These are phyloP conservation scores for Crypturellus tataupa DNA, from an alignment of 2,797 vertebrate species.

Conservation along the genomic window DNA sequence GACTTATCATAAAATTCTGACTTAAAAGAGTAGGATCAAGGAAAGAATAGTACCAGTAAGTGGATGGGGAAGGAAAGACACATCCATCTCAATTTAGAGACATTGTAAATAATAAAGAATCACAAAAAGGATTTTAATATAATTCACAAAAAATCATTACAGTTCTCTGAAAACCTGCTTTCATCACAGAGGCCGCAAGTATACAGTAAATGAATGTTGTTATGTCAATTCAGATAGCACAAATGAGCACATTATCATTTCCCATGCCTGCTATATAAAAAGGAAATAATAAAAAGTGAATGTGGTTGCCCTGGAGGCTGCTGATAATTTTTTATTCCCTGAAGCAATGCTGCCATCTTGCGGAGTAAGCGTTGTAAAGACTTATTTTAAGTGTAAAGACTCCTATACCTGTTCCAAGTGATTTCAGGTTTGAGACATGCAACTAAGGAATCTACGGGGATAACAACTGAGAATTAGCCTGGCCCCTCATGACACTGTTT, in stretches of 20 bases:
- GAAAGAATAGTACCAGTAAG: not conserved
- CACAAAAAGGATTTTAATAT: not conserved
- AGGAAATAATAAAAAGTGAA: not conserved
- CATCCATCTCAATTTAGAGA: not conserved
- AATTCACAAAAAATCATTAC: not conserved
- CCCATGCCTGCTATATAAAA: not conserved
- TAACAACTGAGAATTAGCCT: not conserved
- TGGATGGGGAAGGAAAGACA: not conserved
- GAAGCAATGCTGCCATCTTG: constrained; percentile 72
- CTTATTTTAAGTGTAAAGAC: not conserved
- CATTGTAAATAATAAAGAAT: not conserved
- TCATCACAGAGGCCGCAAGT: not conserved
- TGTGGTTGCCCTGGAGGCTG: not conserved
- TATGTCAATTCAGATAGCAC: not conserved
- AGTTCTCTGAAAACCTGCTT: constrained; percentile 16
- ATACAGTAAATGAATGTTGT: constrained; percentile 1
- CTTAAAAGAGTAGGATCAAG: not conserved
- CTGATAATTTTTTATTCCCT: not conserved
- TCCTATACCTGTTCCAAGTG: not conserved
- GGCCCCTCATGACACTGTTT: not conserved
- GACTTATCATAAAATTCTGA: not conserved
- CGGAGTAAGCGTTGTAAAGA: not conserved
- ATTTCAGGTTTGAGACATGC: not conserved
- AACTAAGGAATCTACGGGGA: not conserved
- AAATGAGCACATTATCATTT: not conserved